Evolutionary conservation across 2,797 vertebrate genomes (phyloP), one percentile per base, ranked within the genome.

Genomic region (Sebastes vulpes): DNA sequence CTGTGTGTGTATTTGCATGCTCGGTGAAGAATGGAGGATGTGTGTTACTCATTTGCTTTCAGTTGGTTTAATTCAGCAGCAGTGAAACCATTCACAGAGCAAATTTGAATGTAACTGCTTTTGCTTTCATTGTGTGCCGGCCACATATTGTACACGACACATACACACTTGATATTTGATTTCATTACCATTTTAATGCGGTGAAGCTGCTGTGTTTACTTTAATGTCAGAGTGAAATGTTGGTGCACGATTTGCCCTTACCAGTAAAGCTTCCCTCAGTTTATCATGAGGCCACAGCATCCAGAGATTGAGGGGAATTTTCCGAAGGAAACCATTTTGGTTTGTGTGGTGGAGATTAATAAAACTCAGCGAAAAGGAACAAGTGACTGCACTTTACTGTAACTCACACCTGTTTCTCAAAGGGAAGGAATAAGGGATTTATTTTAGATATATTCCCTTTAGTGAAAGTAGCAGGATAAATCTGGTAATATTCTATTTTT

Each of bases 1-100:
- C n/a, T 23, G 31, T 38, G 31, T 75, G 35, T 83, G 65, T 77
- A 23, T 80, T 66, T 81, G 38, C 32, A 21, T 82, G 66, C 59
- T 12, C 23, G 38, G 52, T 69, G 56, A 85, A 71, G 63, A 61
- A 53, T 74, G 21, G 52, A 14, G 50, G 48, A 58, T 23, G 20
- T 18, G 3, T 70, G 75, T 75, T 70, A 60, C 65, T 72, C 25
- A 26, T 72, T 84, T 65, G 54, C 59, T 63, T 46, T n/a, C 50
- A 50, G 25, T 16, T 16, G 16, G 16, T 38, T 46, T 71, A 5
- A 53, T 57, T 25, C 29, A 9, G 9, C 16, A 2, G 64, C 50
- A 60, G 66, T 74, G 48, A 29, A 57, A 16, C 42, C 25, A 18
- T 65, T 84, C 73, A 68, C 3, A 14, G 12, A 53, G 31, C 23